Evolutionary conservation across 2,797 vertebrate genomes (phyloP).

Genomic region (Leptatherina wallacei): DNA sequence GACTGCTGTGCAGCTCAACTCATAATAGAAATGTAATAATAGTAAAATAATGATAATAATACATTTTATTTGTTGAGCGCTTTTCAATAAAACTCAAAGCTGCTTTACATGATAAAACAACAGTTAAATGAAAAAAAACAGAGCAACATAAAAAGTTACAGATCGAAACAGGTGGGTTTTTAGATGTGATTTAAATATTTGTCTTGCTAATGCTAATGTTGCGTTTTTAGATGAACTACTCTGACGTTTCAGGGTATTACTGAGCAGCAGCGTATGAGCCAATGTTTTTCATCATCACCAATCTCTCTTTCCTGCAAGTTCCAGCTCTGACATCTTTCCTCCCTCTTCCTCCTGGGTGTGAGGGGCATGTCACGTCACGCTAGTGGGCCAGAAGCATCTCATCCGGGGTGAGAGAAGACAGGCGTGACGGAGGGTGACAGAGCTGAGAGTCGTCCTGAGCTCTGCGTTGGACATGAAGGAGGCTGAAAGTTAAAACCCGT

Average conservation of each 20-base stretch:
- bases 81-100: too few species aligned
- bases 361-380: constrained; percentile 65
- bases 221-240: background rate
- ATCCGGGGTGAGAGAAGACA: constrained; percentile 68
- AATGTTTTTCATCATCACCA: constrained; percentile 3
- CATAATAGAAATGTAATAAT: too few species aligned
- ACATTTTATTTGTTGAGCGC: too few species aligned
- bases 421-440: constrained; percentile 75
- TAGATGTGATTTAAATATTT: too few species aligned
- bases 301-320: constrained; percentile 16
- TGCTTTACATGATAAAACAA: too few species aligned
- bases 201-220: background rate
- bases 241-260: background rate
- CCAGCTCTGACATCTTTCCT: constrained; percentile 2
- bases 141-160: too few species aligned
- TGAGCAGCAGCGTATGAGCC: background rate
- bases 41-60: too few species aligned
- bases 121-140: too few species aligned
- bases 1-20: too few species aligned
- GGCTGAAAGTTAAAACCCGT: constrained; percentile 24
- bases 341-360: constrained; percentile 23
- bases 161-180: background rate
- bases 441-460: constrained; percentile 31
- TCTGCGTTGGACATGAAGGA: constrained; percentile 12
- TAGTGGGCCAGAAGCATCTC: constrained; percentile 62